Conservation (phyloP, 64 coral and sea anemone genomes). For the Porites lutea region DNA sequence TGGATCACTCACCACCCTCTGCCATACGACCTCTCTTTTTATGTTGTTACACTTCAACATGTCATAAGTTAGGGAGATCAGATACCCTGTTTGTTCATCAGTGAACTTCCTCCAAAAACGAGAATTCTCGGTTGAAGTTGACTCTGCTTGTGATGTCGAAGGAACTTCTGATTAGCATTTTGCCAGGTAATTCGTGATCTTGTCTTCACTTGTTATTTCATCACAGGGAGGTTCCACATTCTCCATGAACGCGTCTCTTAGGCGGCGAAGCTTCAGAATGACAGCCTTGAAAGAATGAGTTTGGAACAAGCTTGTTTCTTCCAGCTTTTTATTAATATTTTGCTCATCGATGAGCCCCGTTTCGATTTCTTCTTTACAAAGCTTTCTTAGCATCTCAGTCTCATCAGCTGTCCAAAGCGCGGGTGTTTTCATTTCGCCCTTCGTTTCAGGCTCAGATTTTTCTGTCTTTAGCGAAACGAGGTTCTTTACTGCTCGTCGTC, state of each 20-base stretch:
- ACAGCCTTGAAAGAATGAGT: constrained; percentile 42
- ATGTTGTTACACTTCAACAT: neutral
- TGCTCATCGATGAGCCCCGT: constrained; percentile 32
- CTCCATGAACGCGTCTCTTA: constrained; percentile 29
- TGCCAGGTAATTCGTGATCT: neutral
- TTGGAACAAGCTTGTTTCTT: constrained; percentile 11
- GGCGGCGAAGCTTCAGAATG: constrained; percentile 39
- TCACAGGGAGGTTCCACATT: constrained; percentile 21
- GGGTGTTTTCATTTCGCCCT: neutral
- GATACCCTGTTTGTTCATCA: neutral
- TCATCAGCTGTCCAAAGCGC: constrained; percentile 40
- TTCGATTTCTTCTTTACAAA: constrained; percentile 43
- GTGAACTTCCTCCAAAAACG: constrained; percentile 24
- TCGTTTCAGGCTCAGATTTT: neutral
- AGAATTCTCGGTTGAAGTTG: neutral
- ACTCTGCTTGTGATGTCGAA: neutral
- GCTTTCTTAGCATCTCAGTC: constrained; percentile 26
- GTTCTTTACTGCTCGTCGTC: constrained; percentile 59
- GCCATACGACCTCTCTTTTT: constrained; percentile 42
- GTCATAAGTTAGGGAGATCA: neutral
- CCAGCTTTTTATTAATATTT: constrained; percentile 44
- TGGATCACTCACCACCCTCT: constrained; percentile 2
- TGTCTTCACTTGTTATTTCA: neutral
- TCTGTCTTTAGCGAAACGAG: constrained; percentile 49
- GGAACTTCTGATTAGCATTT: neutral